Percentiles rank a stretch among this genome's conserved stretches.
These are phyloP conservation scores for Cyanoderma ruficeps DNA, from an alignment of 2,113 vertebrate species.

Conservation along the genomic window DNA sequence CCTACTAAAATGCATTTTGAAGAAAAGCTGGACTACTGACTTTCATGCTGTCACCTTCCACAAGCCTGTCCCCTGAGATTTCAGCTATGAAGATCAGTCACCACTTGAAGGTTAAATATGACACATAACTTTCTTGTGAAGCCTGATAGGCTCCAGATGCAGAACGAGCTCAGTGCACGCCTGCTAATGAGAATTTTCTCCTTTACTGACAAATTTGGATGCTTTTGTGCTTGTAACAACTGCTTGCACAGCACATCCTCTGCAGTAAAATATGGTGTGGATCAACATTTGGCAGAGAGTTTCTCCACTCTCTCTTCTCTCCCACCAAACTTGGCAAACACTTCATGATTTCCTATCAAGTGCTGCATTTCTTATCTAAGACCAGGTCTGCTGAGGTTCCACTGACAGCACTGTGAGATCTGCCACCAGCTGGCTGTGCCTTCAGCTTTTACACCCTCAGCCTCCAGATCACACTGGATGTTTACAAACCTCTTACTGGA, in stretches of 20 bases:
- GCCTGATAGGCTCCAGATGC: not conserved
- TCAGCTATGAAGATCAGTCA: not conserved
- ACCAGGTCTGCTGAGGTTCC: not conserved
- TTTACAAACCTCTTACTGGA: not conserved
- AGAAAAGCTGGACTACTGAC: not conserved
- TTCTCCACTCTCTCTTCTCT: not conserved
- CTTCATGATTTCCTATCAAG: not conserved
- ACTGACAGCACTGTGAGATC: not conserved
- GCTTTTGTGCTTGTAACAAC: not conserved
- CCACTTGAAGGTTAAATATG: not conserved
- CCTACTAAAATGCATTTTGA: not conserved
- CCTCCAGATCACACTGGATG: not conserved
- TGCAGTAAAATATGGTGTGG: not conserved
- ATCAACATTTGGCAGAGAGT: not conserved
- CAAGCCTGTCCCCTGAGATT: not conserved
- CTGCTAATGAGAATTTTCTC: not conserved
- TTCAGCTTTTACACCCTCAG: not conserved
- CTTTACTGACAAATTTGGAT: not conserved
- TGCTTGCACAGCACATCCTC: not conserved
- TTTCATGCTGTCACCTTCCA: not conserved
- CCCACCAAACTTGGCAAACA: not conserved
- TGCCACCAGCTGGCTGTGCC: not conserved
- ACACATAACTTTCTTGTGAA: not conserved
- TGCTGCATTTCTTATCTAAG: not conserved
- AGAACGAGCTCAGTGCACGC: not conserved